These are phyloP conservation scores for Telmatochromis brichardi DNA, from an alignment of 2,113 vertebrate species.

Conservation along the genomic window DNA sequence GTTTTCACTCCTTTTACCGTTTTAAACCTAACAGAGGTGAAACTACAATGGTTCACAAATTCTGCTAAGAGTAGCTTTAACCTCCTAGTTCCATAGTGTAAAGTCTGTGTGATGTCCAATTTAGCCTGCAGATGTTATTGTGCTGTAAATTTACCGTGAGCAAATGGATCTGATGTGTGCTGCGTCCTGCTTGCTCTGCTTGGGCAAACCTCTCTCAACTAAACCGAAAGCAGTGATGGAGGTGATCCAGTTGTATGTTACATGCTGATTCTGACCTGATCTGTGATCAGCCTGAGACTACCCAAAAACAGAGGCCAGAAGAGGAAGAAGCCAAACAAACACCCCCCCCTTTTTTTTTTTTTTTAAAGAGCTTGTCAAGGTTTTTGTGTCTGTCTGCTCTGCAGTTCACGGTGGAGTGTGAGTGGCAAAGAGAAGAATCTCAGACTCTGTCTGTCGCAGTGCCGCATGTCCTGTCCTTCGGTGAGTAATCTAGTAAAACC, in stretches of 20 bases:
- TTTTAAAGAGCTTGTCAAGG: neutral
- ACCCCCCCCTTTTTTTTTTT: accelerated
- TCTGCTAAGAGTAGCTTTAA: neutral
- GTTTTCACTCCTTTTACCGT: neutral
- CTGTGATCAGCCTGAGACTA: neutral
- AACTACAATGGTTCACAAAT: neutral
- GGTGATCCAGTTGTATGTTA: neutral
- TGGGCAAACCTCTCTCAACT: neutral
- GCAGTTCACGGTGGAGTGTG: constrained; percentile 89
- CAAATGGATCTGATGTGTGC: neutral
- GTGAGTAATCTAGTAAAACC: constrained; percentile 65
- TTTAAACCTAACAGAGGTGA: neutral
- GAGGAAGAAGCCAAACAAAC: neutral
- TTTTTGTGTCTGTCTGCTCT: neutral
- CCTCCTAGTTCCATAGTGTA: neutral
- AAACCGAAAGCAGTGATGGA: neutral
- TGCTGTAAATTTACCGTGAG: neutral
- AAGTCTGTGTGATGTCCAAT: neutral
- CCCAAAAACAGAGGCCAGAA: neutral
- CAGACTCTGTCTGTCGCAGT: constrained; percentile 76
- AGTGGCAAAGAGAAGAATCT: constrained; percentile 82
- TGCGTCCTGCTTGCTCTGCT: neutral
- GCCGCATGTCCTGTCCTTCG: constrained; percentile 85
- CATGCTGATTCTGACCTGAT: neutral
- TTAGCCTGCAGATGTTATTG: neutral